Base-by-base conservation (phyloP, 1,140 invertebrate genomes). In the Drosophila ercepeae region DNA sequence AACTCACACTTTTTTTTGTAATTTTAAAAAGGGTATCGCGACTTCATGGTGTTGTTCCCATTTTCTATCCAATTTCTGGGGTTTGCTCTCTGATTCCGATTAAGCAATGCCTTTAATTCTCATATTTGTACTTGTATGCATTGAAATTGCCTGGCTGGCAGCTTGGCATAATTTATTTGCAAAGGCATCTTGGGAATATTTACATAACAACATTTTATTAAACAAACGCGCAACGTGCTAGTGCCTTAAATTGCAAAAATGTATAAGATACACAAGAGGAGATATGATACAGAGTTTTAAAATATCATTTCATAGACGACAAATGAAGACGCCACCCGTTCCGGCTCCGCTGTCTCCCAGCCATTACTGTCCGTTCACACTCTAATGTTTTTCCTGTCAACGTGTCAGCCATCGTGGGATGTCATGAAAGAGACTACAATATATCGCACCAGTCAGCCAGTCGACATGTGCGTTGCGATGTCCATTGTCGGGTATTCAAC, bases 51-150 rank as follows among this genome's bases (percentile, higher is more conserved):
- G 3, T 7, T 39, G 1, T 32, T 18, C 3, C 9, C 7, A 36
- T 5, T 27, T 14, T 8, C 9, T 14, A 8, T 13, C 4, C 41
- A 32, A 45, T 42, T 34, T 18, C 27, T 46, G 45, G 6, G 18
- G 45, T 69, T 32, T 21, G 14, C 11, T 3, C 29, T 41, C 34
- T 16, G 41, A 51, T 59, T 70, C 21, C 49, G 34, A 52, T 58
- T 51, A 53, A 61, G 55, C 67, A 71, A 42, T 52, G 75, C 74
- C 44, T 70, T 53, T 77, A 65, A 75, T 67, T 59, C 45, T 46
- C 29, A 64, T 45, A 63, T 72, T 60, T 71, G 46, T 29, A 14
- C 27, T 54, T 39, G 36, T 36, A 13, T 36, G 13, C 6, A 45
- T 83, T 64, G 36, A 19, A 36, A 46, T 44, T 41, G 50, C 41